Base-by-base conservation (phyloP, 2,113 vertebrate genomes). In the Nothobranchius kuhntae region DNA sequence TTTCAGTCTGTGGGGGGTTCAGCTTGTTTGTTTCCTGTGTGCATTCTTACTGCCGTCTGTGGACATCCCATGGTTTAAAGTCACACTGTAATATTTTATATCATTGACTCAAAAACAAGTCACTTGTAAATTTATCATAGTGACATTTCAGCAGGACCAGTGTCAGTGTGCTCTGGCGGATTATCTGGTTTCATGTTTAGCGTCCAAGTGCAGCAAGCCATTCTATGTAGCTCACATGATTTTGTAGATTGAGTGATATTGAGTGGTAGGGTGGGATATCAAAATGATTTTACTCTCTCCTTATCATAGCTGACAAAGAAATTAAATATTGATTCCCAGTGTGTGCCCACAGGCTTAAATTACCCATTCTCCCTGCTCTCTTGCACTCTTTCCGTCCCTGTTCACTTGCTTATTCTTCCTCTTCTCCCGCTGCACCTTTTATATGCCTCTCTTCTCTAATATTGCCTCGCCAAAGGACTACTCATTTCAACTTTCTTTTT, bases 301-400 rank as follows among this genome's bases (percentile, higher is more conserved):
- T 89, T 87, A 91, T 91, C 82, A 86, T 81, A 81, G 83, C 78
- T 84, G 87, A 90, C 89, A 89, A 88, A 92, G 85, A 91, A 91
- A 92, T 92, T 80, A 93, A 91, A 90, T 92, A 93, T 91, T 91
- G 89, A 92, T 93, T 85, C 75, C 68, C 11, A 48, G 58, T 74
- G 78, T 66, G 59, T 57, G 77, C 77, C 62, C 71, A 63, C 69
- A 67, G 74, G 65, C 78, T 68, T 59, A 77, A 86, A 84, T 88
- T 67, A 85, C 70, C 81, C 74, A 79, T 88, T 83, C 76, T 80
- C 55, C 86, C 73, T 77, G 67, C 77, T 77, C 52, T 63, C 67
- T 44, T n/a, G 60, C 66, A 65, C 26, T 73, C 73, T 58, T 51
- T 53, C 17, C 21, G 53, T 78, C 56, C 36, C 12, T 40, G 52